Conservation (phyloP, 1,140 invertebrate species). For the Micrasema longulum region DNA sequence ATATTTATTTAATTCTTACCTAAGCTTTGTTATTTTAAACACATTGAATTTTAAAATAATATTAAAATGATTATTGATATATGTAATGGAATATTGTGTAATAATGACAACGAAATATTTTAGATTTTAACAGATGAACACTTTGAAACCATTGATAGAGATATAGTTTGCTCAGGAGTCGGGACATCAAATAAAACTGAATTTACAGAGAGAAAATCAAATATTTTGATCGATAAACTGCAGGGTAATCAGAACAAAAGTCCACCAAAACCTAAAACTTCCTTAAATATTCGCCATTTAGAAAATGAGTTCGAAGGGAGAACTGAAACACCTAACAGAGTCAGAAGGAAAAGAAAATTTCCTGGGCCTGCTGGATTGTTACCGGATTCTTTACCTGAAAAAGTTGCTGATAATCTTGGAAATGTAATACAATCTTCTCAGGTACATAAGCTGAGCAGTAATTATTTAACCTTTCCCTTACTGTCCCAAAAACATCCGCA, state of each 20-base stretch:
- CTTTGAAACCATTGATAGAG: constrained; percentile 33
- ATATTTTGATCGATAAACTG: constrained; percentile 13
- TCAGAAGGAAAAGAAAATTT: constrained; percentile 51
- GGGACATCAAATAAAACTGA: not conserved
- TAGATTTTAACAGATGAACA: constrained; percentile 43
- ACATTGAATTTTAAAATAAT: too few relatives aligned
- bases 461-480: too few relatives aligned
- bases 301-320: not conserved
- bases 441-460: constrained; percentile 37
- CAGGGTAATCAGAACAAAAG: constrained; percentile 1
- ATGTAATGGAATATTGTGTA: too few relatives aligned
- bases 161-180: constrained; percentile 1
- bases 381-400: constrained; percentile 36
- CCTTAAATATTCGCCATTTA: too few relatives aligned
- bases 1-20: too few relatives aligned
- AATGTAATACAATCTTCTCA: constrained; percentile 43
- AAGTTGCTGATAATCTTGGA: constrained; percentile 6
- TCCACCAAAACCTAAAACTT: not conserved
- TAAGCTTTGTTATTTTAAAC: too few relatives aligned
- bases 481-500: too few relatives aligned
- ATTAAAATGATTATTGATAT: too few relatives aligned
- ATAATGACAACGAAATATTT: too few relatives aligned
- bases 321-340: constrained; percentile 27
- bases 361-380: constrained; percentile 50
- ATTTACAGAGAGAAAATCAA: constrained; percentile 4